A percentile compares a stretch with the other conserved stretches of the same genome.
phyloP scores from a whole-genome alignment of 1,140 invertebrate species.

The Matsumurasca onukii region DNA sequence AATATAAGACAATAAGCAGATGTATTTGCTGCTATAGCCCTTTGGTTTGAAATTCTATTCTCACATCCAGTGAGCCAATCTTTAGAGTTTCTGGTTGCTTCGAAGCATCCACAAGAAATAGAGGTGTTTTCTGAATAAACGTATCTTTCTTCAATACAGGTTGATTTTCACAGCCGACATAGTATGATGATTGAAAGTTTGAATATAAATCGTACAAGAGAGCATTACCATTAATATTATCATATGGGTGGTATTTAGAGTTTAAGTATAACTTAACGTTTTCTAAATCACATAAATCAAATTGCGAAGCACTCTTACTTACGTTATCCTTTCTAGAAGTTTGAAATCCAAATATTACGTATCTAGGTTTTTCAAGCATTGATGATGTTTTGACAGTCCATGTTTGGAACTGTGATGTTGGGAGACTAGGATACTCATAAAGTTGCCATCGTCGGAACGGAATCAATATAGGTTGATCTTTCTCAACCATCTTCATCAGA shows the following conservation, averaged over 20 bases:
- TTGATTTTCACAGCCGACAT: conserved; percentile 22
- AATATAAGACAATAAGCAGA: conserved; percentile 36
- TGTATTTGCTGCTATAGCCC: conserved; percentile 45
- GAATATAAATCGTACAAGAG: conserved; percentile 2
- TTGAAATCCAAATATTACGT: conserved; percentile 37
- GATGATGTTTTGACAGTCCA: conserved; percentile 43
- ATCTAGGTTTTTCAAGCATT: conserved; percentile 32
- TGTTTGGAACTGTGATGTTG: conserved; percentile 39
- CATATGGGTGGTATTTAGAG: conserved; percentile 34
- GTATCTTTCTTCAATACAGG: too few species aligned
- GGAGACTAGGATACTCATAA: conserved; percentile 46
- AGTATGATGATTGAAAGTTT: conserved; percentile 21
- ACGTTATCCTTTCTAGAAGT: conserved; percentile 34
- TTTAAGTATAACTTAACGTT: conserved; percentile 37
- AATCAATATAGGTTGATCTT: conserved; percentile 40
- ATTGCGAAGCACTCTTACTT: conserved; percentile 21
- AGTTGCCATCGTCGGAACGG: conserved; percentile 47
- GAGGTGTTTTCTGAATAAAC: not conserved
- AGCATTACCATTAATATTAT: conserved; percentile 26
- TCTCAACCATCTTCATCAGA: conserved; percentile 37
- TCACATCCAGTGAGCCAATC: conserved; percentile 3
- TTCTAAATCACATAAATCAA: conserved; percentile 33
- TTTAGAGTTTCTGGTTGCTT: conserved; percentile 24
- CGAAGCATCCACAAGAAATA: conserved; percentile 16
- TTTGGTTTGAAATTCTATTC: conserved; percentile 17